phyloP scores from a whole-genome alignment of 2,888 invertebrate genomes.

The Zootermopsis nevadensis region DNA sequence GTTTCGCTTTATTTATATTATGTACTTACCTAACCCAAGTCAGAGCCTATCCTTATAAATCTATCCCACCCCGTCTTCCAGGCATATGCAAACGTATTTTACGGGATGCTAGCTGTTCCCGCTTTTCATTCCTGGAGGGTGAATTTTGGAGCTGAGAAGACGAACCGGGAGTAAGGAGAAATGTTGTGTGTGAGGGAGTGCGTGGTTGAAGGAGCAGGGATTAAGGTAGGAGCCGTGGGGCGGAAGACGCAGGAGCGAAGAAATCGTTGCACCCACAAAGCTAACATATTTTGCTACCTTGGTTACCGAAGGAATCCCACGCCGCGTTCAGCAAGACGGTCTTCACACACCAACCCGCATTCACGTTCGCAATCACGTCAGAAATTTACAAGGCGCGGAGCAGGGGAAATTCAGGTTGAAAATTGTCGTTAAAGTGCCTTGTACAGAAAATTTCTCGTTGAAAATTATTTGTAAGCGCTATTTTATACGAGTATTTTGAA shows the following conservation, averaged over 20 bases:
- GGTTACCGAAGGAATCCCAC: constrained; percentile 6
- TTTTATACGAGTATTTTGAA: no score
- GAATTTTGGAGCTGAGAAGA: neutral
- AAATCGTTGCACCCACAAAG: neutral
- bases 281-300: constrained; percentile 19
- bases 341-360: neutral
- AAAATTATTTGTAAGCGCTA: no score
- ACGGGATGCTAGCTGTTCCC: neutral
- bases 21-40: neutral
- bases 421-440: no score
- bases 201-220: neutral
- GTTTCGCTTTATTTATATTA: neutral
- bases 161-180: neutral
- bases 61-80: neutral
- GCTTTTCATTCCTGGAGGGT: neutral
- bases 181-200: neutral
- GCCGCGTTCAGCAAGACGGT: neutral
- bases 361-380: neutral
- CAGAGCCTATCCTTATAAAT: neutral
- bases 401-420: no score
- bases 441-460: no score
- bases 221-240: neutral
- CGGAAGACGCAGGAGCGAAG: neutral
- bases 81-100: neutral
- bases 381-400: no score